phyloP scores from a whole-genome alignment of 2,797 vertebrate genomes.

The Acanthopagrus latus region DNA sequence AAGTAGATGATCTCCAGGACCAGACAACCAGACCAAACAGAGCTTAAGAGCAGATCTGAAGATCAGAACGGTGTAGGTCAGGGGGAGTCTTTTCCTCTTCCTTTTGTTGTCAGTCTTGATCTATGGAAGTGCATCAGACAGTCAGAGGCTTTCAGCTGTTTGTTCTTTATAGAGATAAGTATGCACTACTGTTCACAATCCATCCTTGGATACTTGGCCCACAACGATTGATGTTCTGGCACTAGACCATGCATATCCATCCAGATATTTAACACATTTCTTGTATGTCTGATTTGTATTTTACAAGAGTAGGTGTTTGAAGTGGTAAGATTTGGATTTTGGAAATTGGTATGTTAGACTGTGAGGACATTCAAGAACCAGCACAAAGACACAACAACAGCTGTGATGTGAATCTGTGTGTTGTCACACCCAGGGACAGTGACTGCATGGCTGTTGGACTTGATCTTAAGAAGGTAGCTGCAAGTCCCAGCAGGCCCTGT shows the following conservation, averaged over 20 bases:
- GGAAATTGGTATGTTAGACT: slow-evolving; percentile 26
- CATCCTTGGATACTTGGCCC: slow-evolving; percentile 11
- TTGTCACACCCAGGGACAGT: slow-evolving; percentile 54
- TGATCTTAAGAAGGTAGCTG: slow-evolving; percentile 55
- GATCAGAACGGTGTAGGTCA: slow-evolving; percentile 20
- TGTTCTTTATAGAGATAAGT: slow-evolving; percentile 18
- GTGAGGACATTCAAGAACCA: slow-evolving; percentile 26
- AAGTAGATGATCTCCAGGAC: slow-evolving; percentile 37
- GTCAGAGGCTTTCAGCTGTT: slow-evolving; percentile 34
- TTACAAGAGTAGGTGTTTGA: slow-evolving; percentile 34
- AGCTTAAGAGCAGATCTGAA: slow-evolving; percentile 39
- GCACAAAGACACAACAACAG: slow-evolving; percentile 55
- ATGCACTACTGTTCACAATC: slow-evolving; percentile 24
- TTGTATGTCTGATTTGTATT: slow-evolving; percentile 34
- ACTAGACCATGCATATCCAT: slow-evolving; percentile 22
- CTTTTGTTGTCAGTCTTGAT: slow-evolving; percentile 20
- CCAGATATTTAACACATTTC: slow-evolving; percentile 47
- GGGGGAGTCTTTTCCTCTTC: slow-evolving; percentile 1
- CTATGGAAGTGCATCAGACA: slow-evolving; percentile 47
- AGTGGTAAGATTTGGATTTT: slow-evolving; percentile 37
- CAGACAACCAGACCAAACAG: slow-evolving; percentile 49
- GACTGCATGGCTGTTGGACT: slow-evolving; percentile 47
- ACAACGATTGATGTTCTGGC: slow-evolving; percentile 32
- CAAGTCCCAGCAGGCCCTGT: slow-evolving; percentile 61
- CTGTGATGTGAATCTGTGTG: slow-evolving; percentile 44